Conservation (phyloP, 2,797 vertebrate species). For the Alauda arvensis region DNA sequence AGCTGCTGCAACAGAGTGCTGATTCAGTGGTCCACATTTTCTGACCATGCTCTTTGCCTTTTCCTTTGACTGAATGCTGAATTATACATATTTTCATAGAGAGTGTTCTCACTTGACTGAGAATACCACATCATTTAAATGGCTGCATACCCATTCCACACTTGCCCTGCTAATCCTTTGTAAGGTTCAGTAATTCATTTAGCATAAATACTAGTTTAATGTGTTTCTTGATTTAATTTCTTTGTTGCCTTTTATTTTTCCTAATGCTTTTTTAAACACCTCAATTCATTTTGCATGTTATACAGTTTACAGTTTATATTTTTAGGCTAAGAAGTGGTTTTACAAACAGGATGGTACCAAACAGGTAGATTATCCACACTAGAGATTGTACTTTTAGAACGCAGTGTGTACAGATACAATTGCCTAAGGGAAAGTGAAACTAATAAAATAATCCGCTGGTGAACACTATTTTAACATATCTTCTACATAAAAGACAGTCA, state of each 20-base stretch:
- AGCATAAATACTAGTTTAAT: constrained; percentile 46
- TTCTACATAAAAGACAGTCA: constrained; percentile 64
- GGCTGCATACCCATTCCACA: constrained; percentile 43
- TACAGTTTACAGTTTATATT: constrained; percentile 73
- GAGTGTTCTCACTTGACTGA: constrained; percentile 38
- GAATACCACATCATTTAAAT: constrained; percentile 39
- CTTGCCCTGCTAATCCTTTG: constrained; percentile 44
- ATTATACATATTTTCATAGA: constrained; percentile 31
- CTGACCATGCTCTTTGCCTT: constrained; percentile 55
- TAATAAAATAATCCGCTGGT: constrained; percentile 70
- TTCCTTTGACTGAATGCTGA: constrained; percentile 40
- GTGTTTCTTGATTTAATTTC: constrained; percentile 54
- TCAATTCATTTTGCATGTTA: constrained; percentile 72
- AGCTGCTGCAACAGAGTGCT: constrained; percentile 37
- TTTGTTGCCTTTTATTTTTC: constrained; percentile 59
- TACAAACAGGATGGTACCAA: constrained; percentile 72
- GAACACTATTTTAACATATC: constrained; percentile 71
- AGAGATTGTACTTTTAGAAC: constrained; percentile 70
- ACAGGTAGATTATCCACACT: constrained; percentile 75
- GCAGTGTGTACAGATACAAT: constrained; percentile 73
- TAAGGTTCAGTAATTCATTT: constrained; percentile 56
- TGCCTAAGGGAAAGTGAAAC: constrained; percentile 79
- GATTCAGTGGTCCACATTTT: constrained; percentile 43
- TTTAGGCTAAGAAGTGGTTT: constrained; percentile 73
- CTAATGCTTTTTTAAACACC: constrained; percentile 60